These are phyloP conservation scores for Druceiella hillmani DNA, from an alignment of 2,888 invertebrate species.

Conservation along the genomic window DNA sequence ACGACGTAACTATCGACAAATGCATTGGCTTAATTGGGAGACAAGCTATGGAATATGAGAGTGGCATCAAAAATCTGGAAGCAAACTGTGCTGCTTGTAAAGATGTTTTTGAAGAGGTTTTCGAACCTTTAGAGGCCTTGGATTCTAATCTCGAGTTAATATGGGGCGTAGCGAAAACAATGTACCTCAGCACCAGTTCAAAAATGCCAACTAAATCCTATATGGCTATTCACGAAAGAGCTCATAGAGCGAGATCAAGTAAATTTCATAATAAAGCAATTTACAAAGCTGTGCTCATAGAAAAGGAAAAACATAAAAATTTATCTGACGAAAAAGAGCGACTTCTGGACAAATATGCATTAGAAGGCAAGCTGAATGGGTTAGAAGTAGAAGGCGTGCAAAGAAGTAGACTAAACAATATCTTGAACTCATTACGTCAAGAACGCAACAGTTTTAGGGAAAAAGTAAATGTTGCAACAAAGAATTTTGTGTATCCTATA, in stretches of 20 bases:
- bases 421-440: conserved; percentile 50
- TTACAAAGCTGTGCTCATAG: conserved; percentile 61
- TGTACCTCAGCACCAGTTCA: conserved; percentile 74
- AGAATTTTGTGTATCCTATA: conserved; percentile 62
- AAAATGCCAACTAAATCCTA: conserved; percentile 76
- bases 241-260: conserved; percentile 64
- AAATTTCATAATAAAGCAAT: conserved; percentile 70
- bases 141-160: conserved; percentile 72
- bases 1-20: conserved; percentile 73
- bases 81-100: conserved; percentile 37
- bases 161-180: conserved; percentile 81
- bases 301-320: conserved; percentile 40
- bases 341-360: conserved; percentile 68
- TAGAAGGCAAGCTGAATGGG: conserved; percentile 83
- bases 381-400: conserved; percentile 57
- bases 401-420: conserved; percentile 37
- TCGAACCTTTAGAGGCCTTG: conserved; percentile 69
- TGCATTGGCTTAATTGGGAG: conserved; percentile 81
- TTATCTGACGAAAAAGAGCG: conserved; percentile 60
- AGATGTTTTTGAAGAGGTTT: conserved; percentile 62
- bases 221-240: conserved; percentile 72
- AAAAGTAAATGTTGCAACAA: conserved; percentile 61
- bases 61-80: conserved; percentile 65
- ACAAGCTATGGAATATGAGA: conserved; percentile 76
- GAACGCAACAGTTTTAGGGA: conserved; percentile 59